Conservation (phyloP, 2,113 vertebrate genomes). For the Romanogobio albipinnatus region DNA sequence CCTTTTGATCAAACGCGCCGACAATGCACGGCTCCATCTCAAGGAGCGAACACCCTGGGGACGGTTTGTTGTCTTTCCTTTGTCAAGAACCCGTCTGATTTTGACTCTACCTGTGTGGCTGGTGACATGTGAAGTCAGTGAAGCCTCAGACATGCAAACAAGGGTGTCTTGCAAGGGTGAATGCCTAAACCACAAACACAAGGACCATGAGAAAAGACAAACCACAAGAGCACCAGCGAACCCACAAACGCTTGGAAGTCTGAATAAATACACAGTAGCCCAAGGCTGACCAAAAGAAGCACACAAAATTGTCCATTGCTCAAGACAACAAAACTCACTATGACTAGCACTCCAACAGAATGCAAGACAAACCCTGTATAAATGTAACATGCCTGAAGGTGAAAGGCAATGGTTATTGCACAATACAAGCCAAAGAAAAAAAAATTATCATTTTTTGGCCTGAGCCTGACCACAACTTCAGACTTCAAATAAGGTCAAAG, state of each 20-base stretch:
- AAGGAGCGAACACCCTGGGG: neutral
- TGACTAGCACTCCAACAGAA: conserved; percentile 27
- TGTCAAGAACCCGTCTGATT: conserved; percentile 10
- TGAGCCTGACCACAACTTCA: neutral
- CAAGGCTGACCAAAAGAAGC: conserved; percentile 20
- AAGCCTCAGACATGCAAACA: conserved; percentile 43
- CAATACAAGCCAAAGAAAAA: conserved; percentile 1
- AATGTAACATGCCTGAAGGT: conserved; percentile 27
- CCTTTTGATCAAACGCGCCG: conserved; percentile 46
- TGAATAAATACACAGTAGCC: conserved; percentile 37
- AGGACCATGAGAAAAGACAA: neutral
- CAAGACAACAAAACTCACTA: conserved; percentile 31
- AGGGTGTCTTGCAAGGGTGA: conserved; percentile 33
- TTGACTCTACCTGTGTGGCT: conserved; percentile 34
- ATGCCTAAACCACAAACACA: conserved; percentile 28
- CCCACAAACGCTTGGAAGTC: conserved; percentile 30
- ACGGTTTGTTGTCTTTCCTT: conserved; percentile 22
- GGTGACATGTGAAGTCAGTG: conserved; percentile 19
- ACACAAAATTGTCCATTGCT: conserved; percentile 22
- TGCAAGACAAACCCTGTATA: neutral
- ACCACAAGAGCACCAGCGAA: neutral
- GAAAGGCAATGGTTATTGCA: conserved; percentile 20
- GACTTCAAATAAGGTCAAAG: conserved; percentile 6
- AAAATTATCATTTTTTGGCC: neutral
- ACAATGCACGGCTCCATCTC: conserved; percentile 7